A percentile compares a stretch with the other conserved stretches of the same genome.
These are phyloP conservation scores for Dynastes grantii DNA, from an alignment of 2,888 invertebrate species.

Conservation along the genomic window DNA sequence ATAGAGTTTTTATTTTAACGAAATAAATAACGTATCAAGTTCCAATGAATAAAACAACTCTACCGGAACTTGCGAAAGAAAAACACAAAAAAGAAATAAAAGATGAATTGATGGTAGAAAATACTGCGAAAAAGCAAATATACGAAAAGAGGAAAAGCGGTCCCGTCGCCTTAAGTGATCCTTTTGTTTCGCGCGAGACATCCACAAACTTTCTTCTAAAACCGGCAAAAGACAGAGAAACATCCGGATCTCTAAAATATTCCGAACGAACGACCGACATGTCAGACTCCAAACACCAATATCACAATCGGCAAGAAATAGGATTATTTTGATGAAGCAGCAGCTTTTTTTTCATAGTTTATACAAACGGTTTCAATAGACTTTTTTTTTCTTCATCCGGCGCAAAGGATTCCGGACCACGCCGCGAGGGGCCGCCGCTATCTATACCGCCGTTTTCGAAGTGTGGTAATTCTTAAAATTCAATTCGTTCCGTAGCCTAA, in stretches of 20 bases:
- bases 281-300: no score
- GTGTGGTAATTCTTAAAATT: conserved; percentile 15
- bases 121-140: neutral
- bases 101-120: neutral
- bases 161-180: neutral
- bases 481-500: neutral
- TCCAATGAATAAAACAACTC: no score
- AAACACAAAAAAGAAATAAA: neutral
- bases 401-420: neutral
- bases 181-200: neutral
- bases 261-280: neutral
- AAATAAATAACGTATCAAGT: no score
- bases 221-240: no score
- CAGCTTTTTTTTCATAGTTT: neutral
- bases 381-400: neutral
- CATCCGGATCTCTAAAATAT: neutral
- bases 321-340: conserved; percentile 4
- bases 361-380: neutral
- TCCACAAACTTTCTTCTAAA: no score
- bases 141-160: no score
- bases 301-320: neutral
- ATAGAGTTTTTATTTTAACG: no score
- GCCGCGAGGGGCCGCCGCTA: neutral
- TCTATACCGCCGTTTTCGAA: neutral
- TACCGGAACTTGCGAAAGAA: no score